Base-by-base conservation (phyloP, 2,797 vertebrate species). In the Falco naumanni region DNA sequence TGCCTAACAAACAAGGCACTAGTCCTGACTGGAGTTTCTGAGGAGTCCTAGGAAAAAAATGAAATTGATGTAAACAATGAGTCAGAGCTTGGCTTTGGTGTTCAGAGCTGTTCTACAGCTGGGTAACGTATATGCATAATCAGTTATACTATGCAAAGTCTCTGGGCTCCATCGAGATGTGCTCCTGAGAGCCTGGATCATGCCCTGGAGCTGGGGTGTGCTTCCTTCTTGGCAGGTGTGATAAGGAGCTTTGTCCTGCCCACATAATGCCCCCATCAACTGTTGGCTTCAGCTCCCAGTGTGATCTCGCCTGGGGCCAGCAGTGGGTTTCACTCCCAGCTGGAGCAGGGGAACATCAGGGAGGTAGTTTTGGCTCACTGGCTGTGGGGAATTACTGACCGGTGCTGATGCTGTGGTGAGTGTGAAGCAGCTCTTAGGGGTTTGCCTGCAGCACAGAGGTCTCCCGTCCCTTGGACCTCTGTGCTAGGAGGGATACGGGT, bases 291-390 rank as follows among this genome's bases (percentile, higher is more conserved):
- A 16, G 47, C 48, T 90, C 50, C 65, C 24, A 50, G 69, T 41
- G 39, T 2, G 16, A 33, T 65, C 72, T 90, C 0, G 1, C 11
- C 10, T 0, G 0, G 0, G 43, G 31, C 29, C 26, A 79, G 68
- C 66, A 80, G 53, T 1, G 4, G 41, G 16, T 71, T 81, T 68
- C 2, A 3, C 34, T 89, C 56, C 59, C 16, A 8, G 54, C 21
- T 81, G 61, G 50, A 84, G 77, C 29, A 61, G 56, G 47, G 59
- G 16, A 81, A 21, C n/a, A 34, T 39, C 53, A 47, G 26, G 63
- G 74, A 76, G 56, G 39, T 43, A 9, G 53, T 78, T 88, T 24
- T 74, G 79, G 39, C 69, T 84, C 16, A 2, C 50, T 82, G 77
- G 41, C 66, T 74, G 63, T 56, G 31, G 60, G 77, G 65, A 69